Evolutionary conservation across 2,113 vertebrate species (phyloP).

Genomic region (Corydoras sp.): DNA sequence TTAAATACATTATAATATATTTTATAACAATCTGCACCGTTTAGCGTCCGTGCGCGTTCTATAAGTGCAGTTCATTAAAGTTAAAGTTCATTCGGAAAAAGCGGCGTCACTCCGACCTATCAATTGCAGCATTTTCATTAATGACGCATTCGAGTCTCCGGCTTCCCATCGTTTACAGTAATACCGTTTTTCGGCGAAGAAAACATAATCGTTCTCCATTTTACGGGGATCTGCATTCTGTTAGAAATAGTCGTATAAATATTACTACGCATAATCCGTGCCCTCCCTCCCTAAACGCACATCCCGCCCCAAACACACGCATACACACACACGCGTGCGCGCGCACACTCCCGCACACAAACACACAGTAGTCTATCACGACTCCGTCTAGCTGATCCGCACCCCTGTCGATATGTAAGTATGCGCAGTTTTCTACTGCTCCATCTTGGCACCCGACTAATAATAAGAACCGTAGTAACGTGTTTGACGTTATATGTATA

Average conservation of each 20-base stretch:
- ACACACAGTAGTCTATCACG: constrained; percentile 5
- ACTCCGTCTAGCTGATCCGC: constrained; percentile 6
- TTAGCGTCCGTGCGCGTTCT: too few relatives aligned
- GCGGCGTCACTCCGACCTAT: not conserved
- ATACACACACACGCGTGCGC: not conserved
- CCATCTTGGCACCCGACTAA: not conserved
- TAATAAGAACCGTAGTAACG: too few relatives aligned
- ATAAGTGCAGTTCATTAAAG: too few relatives aligned
- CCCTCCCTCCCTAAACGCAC: constrained; percentile 11
- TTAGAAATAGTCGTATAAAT: not conserved
- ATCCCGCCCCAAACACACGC: constrained; percentile 3
- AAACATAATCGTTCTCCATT: too few relatives aligned
- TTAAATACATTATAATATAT: too few relatives aligned
- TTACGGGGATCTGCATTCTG: too few relatives aligned
- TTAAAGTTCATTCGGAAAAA: too few relatives aligned
- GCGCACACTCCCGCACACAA: constrained; percentile 2
- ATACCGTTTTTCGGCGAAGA: not conserved
- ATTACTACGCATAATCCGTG: not conserved
- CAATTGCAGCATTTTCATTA: not conserved
- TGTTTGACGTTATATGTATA: too few relatives aligned
- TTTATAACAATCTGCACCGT: too few relatives aligned
- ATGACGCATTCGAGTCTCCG: not conserved
- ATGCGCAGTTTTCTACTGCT: constrained; percentile 1
- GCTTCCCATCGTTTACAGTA: not conserved
- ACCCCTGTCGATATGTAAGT: constrained; percentile 39